phyloP scores from a whole-genome alignment of 1,140 invertebrate species.

The Dendrolimus kikuchii region DNA sequence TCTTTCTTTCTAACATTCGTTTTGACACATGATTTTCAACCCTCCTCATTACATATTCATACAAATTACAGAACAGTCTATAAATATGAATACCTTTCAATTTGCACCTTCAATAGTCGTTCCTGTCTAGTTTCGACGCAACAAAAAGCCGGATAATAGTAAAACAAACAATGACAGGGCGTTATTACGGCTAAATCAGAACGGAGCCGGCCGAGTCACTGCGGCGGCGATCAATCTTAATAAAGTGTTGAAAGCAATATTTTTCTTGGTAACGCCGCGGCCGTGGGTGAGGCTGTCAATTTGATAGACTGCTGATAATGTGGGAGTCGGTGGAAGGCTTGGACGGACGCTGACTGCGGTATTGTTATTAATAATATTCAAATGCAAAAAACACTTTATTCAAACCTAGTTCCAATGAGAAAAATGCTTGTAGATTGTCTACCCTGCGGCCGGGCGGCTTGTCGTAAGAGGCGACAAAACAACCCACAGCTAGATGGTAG shows the following conservation, averaged over 20 bases:
- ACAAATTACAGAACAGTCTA: too few relatives aligned
- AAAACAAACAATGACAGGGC: constrained; percentile 8
- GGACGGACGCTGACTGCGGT: too few relatives aligned
- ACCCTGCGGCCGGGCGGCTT: too few relatives aligned
- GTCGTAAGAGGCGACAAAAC: too few relatives aligned
- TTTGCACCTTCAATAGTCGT: not conserved
- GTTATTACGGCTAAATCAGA: constrained; percentile 24
- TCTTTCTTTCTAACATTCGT: too few relatives aligned
- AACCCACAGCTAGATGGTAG: too few relatives aligned
- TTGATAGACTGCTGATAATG: constrained; percentile 27
- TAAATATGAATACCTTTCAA: too few relatives aligned
- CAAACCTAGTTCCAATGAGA: too few relatives aligned
- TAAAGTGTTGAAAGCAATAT: constrained; percentile 27
- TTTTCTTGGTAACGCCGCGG: constrained; percentile 22
- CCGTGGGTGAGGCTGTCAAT: constrained; percentile 21
- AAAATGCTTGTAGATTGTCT: too few relatives aligned
- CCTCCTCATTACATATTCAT: too few relatives aligned
- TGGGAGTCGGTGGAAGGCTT: too few relatives aligned
- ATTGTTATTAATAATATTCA: not conserved
- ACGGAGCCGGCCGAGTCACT: constrained; percentile 22
- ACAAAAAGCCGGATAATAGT: constrained; percentile 1
- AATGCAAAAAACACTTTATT: not conserved
- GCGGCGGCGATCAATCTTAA: constrained; percentile 39
- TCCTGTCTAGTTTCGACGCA: not conserved
- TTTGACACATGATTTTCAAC: too few relatives aligned